Evolutionary conservation across 1,140 invertebrate genomes (phyloP).

Genomic region (Drosophila repletoides): DNA sequence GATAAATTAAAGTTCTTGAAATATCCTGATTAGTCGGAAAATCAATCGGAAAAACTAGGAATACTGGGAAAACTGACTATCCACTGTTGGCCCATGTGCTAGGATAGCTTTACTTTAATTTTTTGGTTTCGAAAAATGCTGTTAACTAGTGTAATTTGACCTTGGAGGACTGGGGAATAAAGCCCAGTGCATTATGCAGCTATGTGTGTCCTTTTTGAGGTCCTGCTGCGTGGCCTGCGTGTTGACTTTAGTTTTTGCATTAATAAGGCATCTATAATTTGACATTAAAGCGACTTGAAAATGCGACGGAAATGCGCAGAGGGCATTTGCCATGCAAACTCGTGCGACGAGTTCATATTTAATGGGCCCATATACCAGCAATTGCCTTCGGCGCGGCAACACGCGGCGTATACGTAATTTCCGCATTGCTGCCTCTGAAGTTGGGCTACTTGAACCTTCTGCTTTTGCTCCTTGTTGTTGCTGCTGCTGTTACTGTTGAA

Average conservation of each 20-base stretch:
- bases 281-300: constrained; percentile 27
- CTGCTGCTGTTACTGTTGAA: constrained; percentile 14
- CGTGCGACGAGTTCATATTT: constrained; percentile 54
- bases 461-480: not conserved
- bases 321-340: constrained; percentile 53
- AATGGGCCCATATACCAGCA: constrained; percentile 48
- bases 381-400: constrained; percentile 37
- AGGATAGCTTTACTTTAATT: no score
- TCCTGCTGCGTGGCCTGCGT: not conserved
- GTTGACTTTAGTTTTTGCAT: constrained; percentile 4
- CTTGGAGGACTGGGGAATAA: constrained; percentile 34
- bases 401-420: constrained; percentile 53
- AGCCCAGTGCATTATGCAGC: constrained; percentile 11
- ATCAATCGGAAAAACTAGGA: no score
- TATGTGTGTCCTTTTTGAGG: not conserved
- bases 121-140: no score
- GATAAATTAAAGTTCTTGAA: no score
- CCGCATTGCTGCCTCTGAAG: constrained; percentile 40
- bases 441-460: constrained; percentile 7
- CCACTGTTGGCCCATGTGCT: no score
- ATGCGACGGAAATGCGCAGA: constrained; percentile 72
- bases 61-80: no score
- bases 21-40: no score
- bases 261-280: constrained; percentile 43
- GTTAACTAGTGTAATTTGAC: no score